Percentiles rank a stretch among this genome's conserved stretches.
These are phyloP conservation scores for Dryobotodes eremita DNA, from an alignment of 2,888 invertebrate species.

Conservation along the genomic window DNA sequence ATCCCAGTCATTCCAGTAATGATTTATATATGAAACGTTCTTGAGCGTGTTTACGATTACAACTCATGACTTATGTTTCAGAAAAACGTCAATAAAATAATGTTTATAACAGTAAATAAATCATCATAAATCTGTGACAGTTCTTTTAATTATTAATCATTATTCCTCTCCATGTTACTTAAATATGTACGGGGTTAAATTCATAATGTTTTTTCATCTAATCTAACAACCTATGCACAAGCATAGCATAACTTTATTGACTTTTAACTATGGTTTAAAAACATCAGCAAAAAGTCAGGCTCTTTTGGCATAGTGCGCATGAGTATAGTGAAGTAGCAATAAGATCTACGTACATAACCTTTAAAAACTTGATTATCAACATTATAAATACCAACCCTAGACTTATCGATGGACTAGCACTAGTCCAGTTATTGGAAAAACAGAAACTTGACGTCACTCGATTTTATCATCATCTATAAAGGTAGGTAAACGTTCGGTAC, in stretches of 20 bases:
- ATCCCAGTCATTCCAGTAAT: not conserved
- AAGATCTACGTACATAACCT: not conserved
- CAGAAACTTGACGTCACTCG: not conserved
- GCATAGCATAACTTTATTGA: not conserved
- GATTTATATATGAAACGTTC: constrained; percentile 19
- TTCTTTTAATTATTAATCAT: not conserved
- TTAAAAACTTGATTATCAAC: constrained; percentile 11
- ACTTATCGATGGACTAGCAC: not conserved
- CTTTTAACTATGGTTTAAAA: not conserved
- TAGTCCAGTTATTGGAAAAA: not conserved
- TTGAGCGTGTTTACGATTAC: constrained; percentile 16
- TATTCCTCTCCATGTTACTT: not conserved
- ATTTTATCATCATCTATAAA: not conserved
- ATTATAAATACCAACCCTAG: not conserved
- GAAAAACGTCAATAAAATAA: constrained; percentile 14
- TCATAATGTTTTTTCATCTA: not conserved
- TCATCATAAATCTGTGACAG: not conserved
- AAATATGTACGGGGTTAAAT: not conserved
- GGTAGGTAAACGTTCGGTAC: constrained; percentile 10
- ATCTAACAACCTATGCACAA: not conserved
- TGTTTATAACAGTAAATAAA: not conserved
- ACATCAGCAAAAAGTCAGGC: not conserved
- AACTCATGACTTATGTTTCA: not conserved
- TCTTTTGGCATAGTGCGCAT: not conserved
- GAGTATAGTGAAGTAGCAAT: not conserved